These are phyloP conservation scores for Alligator mississippiensis DNA, from an alignment of 2,113 vertebrate species.

Conservation along the genomic window DNA sequence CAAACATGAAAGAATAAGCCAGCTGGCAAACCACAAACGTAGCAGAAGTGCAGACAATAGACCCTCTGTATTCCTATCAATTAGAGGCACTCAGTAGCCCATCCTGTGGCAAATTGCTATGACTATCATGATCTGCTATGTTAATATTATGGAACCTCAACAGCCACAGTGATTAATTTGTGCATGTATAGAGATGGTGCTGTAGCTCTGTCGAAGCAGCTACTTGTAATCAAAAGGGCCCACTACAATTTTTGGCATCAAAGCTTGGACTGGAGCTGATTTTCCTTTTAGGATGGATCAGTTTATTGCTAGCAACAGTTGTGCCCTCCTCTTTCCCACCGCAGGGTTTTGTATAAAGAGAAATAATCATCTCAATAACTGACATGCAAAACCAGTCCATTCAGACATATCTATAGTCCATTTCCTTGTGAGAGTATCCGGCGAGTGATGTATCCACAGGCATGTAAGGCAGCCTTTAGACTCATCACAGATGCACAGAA, in stretches of 20 bases:
- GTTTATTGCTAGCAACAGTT: background rate
- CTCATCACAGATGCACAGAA: background rate
- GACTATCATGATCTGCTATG: background rate
- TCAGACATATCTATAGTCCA: background rate
- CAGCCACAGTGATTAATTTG: slow-evolving; percentile 22
- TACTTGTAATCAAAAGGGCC: background rate
- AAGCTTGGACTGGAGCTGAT: rapidly evolving
- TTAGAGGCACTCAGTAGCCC: slow-evolving; percentile 11
- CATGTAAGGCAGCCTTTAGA: background rate
- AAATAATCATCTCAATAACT: background rate
- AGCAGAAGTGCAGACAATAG: slow-evolving; percentile 29
- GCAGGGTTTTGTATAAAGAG: background rate
- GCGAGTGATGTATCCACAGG: background rate
- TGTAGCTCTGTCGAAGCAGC: background rate
- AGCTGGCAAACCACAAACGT: slow-evolving; percentile 46
- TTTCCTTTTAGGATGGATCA: background rate
- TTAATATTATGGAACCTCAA: background rate
- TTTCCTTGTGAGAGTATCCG: background rate
- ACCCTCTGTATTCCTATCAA: slow-evolving; percentile 33
- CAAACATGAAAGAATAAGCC: slow-evolving; percentile 29
- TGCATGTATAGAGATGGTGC: background rate
- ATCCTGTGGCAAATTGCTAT: background rate
- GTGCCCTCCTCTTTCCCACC: background rate
- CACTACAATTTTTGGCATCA: background rate
- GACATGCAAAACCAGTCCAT: background rate